Evolutionary conservation across 2,113 vertebrate species (phyloP).

Genomic region (Ophthalmotilapia sp.): DNA sequence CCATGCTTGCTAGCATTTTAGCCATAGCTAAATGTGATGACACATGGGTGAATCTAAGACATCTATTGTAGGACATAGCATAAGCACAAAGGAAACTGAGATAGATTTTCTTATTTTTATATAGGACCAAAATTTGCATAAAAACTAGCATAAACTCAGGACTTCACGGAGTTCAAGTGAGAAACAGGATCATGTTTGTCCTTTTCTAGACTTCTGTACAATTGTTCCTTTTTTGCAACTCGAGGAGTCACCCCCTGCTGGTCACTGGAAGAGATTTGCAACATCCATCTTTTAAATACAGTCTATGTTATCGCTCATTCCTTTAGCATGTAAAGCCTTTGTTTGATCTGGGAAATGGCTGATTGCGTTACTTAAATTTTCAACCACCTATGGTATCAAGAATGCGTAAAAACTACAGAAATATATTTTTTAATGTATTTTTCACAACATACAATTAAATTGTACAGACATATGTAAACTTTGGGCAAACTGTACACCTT

Average conservation of each 20-base stretch:
- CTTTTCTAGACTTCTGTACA: not conserved
- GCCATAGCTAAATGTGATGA: not conserved
- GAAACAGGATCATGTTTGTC: not conserved
- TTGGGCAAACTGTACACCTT: not conserved
- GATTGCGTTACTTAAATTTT: not conserved
- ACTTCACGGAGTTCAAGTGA: not conserved
- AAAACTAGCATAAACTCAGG: not conserved
- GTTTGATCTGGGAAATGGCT: not conserved
- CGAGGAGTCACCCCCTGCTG: not conserved
- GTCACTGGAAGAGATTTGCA: not conserved
- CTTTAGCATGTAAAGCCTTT: not conserved
- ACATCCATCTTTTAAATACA: not conserved
- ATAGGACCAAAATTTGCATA: not conserved
- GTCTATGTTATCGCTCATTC: not conserved
- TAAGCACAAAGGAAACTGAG: not conserved
- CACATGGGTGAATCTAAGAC: not conserved
- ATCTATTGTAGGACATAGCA: not conserved
- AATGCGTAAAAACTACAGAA: not conserved
- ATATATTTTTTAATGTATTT: not conserved
- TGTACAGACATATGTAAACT: not conserved
- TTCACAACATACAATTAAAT: not conserved
- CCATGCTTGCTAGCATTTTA: not conserved
- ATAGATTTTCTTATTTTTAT: not conserved
- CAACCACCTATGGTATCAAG: accelerated
- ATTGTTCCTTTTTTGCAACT: not conserved